A percentile compares a stretch with the other conserved stretches of the same genome.
Conservation (phyloP, 1,140 invertebrate species). For the Psilanteris sp. region DNA sequence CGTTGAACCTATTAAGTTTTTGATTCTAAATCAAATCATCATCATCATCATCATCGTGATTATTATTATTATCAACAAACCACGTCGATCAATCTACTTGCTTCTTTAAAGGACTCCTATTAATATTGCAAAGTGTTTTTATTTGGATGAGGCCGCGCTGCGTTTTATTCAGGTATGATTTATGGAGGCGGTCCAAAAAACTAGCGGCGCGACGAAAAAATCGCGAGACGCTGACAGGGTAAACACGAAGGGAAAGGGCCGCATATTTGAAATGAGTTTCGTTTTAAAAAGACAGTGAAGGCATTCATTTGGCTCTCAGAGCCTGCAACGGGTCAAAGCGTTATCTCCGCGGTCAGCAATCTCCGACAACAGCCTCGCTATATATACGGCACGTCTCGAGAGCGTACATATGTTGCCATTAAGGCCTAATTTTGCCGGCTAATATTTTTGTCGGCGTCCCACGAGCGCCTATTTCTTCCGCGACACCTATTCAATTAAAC, state of each 20-base stretch:
- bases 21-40: too few relatives aligned
- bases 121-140: conserved; percentile 25
- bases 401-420: conserved; percentile 45
- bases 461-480: conserved; percentile 1
- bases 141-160: conserved; percentile 4
- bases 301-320: conserved; percentile 74
- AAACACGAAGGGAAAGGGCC: conserved; percentile 70
- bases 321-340: conserved; percentile 76
- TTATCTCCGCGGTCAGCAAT: conserved; percentile 77
- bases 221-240: conserved; percentile 41
- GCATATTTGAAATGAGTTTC: conserved; percentile 71
- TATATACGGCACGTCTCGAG: conserved; percentile 48
- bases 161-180: conserved; percentile 45
- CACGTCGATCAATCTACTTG: too few relatives aligned
- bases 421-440: conserved; percentile 48
- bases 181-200: conserved; percentile 38
- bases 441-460: conserved; percentile 27
- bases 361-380: conserved; percentile 72
- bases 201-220: conserved; percentile 29
- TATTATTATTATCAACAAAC: too few relatives aligned
- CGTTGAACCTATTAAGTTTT: too few relatives aligned
- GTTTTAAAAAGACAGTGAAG: conserved; percentile 73
- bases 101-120: conserved; percentile 2
- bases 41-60: too few relatives aligned
- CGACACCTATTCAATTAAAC: conserved; percentile 6